A percentile compares a stretch with the other conserved stretches of the same genome.
phyloP scores from a whole-genome alignment of 2,888 invertebrate genomes.

The Muschampia plurimacula region DNA sequence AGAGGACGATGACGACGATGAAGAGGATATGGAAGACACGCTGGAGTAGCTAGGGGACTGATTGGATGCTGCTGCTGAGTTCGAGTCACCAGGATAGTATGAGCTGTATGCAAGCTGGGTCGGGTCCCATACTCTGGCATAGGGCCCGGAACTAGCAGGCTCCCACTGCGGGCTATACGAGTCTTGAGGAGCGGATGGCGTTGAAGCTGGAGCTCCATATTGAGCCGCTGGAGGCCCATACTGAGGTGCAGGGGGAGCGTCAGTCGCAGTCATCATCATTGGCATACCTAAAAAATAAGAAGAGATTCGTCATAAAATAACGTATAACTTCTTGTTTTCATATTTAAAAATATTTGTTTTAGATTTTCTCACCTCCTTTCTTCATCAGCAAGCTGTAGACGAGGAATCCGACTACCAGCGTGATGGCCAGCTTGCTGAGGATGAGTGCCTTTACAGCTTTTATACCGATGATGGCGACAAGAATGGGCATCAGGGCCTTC shows the following conservation, averaged over 20 bases:
- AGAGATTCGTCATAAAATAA: background rate
- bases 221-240: slow-evolving; percentile 90
- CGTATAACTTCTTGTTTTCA: background rate
- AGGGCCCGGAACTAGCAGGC: slow-evolving; percentile 90
- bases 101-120: slow-evolving; percentile 90
- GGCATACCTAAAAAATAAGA: slow-evolving; percentile 85
- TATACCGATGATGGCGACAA: slow-evolving; percentile 91
- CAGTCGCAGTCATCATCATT: slow-evolving; percentile 88
- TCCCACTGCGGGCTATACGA: slow-evolving; percentile 92
- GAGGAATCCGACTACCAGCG: slow-evolving; percentile 92
- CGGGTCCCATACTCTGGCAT: slow-evolving; percentile 91
- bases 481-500: slow-evolving; percentile 93
- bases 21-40: slow-evolving; percentile 78
- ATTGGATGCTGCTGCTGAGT: slow-evolving; percentile 84
- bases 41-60: slow-evolving; percentile 81
- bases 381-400: slow-evolving; percentile 90
- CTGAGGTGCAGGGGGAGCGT: slow-evolving; percentile 86
- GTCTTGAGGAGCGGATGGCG: slow-evolving; percentile 87
- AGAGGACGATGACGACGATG: slow-evolving; percentile 63
- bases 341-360: background rate
- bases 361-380: slow-evolving; percentile 87
- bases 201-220: slow-evolving; percentile 72
- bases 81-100: slow-evolving; percentile 88
- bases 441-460: slow-evolving; percentile 94
- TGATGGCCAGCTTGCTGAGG: slow-evolving; percentile 93